Conservation (phyloP, 2,888 invertebrate genomes). For the Diarsia rubi region DNA sequence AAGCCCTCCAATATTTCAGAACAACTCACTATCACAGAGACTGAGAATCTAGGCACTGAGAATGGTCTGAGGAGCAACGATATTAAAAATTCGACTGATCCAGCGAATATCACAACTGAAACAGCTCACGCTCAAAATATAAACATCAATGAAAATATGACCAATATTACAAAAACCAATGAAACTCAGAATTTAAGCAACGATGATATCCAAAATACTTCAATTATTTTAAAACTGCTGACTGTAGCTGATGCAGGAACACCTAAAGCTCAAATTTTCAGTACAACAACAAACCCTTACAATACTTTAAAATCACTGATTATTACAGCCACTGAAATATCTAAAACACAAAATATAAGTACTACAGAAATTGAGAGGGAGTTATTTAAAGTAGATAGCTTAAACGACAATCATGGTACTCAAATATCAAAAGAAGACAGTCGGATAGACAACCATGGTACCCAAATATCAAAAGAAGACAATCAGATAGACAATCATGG, state of each 20-base stretch:
- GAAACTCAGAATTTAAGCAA: not conserved
- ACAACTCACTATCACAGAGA: not conserved
- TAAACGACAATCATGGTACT: no score
- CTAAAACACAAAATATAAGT: not conserved
- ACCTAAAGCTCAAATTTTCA: not conserved
- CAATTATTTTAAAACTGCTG: not conserved
- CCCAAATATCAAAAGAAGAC: no score
- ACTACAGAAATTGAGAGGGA: not conserved
- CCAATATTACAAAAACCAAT: not conserved
- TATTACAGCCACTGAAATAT: not conserved
- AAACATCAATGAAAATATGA: not conserved
- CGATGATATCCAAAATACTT: not conserved
- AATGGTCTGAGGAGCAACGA: not conserved
- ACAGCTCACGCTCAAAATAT: not conserved
- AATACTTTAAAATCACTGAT: not conserved
- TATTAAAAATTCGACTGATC: not conserved
- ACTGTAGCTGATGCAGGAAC: not conserved
- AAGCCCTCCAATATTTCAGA: not conserved
- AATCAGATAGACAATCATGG: not conserved
- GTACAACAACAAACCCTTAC: not conserved
- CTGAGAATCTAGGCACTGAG: not conserved
- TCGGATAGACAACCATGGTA: no score
- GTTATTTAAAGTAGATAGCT: no score
- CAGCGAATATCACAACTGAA: not conserved
- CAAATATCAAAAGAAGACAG: no score